A percentile compares a stretch with the other conserved stretches of the same genome.
Evolutionary conservation across 1,140 invertebrate genomes (phyloP).

Genomic region (Drosophila murphyi): DNA sequence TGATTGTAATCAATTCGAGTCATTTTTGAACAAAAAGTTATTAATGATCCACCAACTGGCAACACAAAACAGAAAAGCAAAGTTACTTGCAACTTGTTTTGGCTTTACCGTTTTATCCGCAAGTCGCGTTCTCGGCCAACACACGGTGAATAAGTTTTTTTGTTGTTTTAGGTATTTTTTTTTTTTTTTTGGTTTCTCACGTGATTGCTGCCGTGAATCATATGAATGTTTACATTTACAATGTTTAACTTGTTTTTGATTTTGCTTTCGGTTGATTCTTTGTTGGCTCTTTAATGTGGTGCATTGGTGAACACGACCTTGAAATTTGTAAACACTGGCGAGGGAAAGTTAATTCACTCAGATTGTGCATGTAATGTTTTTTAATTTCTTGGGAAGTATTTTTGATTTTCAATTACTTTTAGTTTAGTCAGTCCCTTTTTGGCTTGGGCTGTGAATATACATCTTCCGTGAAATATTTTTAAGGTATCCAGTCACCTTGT

Average conservation of each 20-base stretch:
- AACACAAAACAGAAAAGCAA: not conserved
- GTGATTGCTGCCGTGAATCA: conserved; percentile 47
- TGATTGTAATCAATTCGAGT: too few relatives aligned
- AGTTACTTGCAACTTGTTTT: not conserved
- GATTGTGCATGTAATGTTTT: conserved; percentile 50
- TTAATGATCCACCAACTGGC: not conserved
- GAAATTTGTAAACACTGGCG: conserved; percentile 36
- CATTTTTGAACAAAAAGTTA: not conserved
- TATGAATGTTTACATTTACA: conserved; percentile 56
- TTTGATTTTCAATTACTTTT: not conserved
- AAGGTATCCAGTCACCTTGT: too few relatives aligned
- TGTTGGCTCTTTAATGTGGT: conserved; percentile 28
- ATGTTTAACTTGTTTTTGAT: conserved; percentile 40
- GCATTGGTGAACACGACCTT: conserved; percentile 45
- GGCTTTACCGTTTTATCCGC: conserved; percentile 17
- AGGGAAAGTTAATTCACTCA: conserved; percentile 58
- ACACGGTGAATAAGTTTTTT: conserved; percentile 12
- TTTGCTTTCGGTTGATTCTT: conserved; percentile 51
- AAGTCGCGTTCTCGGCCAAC: conserved; percentile 28
- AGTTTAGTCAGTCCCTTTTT: not conserved
- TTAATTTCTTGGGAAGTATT: conserved; percentile 38
- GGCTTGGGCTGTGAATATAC: too few relatives aligned
- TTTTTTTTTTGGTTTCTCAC: conserved; percentile 45
- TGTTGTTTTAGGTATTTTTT: too few relatives aligned
- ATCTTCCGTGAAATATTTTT: too few relatives aligned